Percentiles rank a stretch among this genome's conserved stretches.
Conservation (phyloP, 2,888 invertebrate species). For the Cosmia pyralina region DNA sequence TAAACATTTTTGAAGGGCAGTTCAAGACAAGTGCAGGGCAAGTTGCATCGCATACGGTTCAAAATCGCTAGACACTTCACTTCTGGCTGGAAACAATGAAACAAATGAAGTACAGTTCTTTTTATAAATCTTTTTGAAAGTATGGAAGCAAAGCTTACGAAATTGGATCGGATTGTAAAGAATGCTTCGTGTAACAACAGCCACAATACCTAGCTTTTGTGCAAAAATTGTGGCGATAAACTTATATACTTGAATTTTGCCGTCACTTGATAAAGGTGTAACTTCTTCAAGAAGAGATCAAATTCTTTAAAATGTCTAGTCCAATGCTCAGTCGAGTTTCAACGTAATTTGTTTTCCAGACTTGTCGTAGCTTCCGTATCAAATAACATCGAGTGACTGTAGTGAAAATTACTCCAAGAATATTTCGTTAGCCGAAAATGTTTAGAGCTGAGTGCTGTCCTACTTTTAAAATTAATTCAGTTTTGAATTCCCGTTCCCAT, state of each 20-base stretch:
- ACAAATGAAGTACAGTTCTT: constrained; percentile 10
- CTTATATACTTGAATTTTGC: neutral
- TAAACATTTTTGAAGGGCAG: too few species aligned
- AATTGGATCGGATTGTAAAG: neutral
- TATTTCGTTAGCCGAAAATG: constrained; percentile 44
- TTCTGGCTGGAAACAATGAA: neutral
- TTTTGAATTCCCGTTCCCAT: constrained; percentile 53
- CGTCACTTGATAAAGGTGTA: too few species aligned
- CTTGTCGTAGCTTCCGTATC: neutral
- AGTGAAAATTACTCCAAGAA: constrained; percentile 45
- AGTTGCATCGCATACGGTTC: neutral
- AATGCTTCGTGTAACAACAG: constrained; percentile 8
- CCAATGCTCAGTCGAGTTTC: neutral
- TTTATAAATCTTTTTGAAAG: constrained; percentile 10
- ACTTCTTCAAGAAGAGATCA: constrained; percentile 9
- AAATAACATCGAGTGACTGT: constrained; percentile 24
- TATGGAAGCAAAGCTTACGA: neutral
- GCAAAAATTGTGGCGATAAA: constrained; percentile 6
- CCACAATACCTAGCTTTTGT: constrained; percentile 6
- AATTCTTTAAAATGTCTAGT: neutral
- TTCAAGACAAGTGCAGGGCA: neutral
- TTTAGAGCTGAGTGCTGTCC: constrained; percentile 48
- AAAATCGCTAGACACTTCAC: neutral
- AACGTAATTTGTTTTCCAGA: constrained; percentile 6
- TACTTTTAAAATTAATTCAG: constrained; percentile 66